Percentiles rank a stretch among this genome's conserved stretches.
Evolutionary conservation across 2,888 invertebrate genomes (phyloP).

Genomic region (Odontocolon sp.): DNA sequence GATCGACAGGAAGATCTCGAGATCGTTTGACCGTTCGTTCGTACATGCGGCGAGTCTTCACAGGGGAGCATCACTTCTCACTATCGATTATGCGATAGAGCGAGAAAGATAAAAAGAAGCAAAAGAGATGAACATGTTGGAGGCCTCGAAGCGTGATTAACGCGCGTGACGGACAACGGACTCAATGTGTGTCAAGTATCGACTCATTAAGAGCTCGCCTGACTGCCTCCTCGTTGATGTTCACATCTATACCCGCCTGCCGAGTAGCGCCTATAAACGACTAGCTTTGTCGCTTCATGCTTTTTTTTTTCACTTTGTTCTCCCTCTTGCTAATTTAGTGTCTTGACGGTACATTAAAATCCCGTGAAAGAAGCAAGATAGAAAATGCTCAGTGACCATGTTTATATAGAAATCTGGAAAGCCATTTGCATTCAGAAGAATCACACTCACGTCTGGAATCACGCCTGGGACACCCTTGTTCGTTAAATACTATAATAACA

Average conservation of each 20-base stretch:
- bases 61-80: not conserved
- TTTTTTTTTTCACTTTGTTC: constrained; percentile 59
- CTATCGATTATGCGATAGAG: constrained; percentile 28
- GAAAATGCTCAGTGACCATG: constrained; percentile 11
- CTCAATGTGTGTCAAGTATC: constrained; percentile 63
- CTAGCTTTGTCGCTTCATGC: constrained; percentile 30
- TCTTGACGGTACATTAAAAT: constrained; percentile 1
- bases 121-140: constrained; percentile 25
- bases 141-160: constrained; percentile 58
- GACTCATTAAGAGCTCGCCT: constrained; percentile 55
- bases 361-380: constrained; percentile 1
- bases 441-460: too few species aligned
- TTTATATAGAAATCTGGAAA: not conserved
- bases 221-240: constrained; percentile 38
- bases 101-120: not conserved
- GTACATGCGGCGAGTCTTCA: not conserved
- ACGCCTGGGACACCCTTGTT: too few species aligned
- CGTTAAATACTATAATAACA: too few species aligned
- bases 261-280: constrained; percentile 11
- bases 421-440: constrained; percentile 31
- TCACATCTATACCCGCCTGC: not conserved
- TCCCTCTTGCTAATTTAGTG: constrained; percentile 23
- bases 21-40: constrained; percentile 20
- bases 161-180: constrained; percentile 56
- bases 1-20: constrained; percentile 29